These are phyloP conservation scores for Rhegmatorhina hoffmannsi DNA, from an alignment of 2,113 vertebrate species.

Conservation along the genomic window DNA sequence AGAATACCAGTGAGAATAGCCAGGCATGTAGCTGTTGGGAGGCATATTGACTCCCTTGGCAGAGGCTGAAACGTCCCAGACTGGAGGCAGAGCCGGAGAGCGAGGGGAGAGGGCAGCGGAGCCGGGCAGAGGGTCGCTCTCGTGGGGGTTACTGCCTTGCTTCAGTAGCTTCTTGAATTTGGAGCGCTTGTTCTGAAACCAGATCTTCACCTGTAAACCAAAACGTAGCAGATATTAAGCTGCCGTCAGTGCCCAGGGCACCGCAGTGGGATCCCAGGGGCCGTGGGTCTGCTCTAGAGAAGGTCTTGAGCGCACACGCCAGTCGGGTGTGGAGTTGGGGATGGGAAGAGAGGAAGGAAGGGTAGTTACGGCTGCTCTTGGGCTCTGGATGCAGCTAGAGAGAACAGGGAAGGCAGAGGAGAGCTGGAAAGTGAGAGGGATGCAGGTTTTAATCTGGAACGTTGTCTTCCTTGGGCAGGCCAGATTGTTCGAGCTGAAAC, in stretches of 20 bases:
- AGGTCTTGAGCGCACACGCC: neutral
- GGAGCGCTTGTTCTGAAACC: conserved; percentile 99
- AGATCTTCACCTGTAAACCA: conserved; percentile 93
- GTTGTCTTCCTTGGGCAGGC: neutral
- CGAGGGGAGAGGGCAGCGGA: conserved; percentile 93
- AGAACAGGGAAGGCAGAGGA: neutral
- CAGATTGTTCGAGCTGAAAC: neutral
- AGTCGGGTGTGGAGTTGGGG: neutral
- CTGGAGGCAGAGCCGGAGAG: conserved; percentile 94
- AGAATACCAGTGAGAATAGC: conserved; percentile 99
- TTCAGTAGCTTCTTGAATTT: conserved; percentile 99
- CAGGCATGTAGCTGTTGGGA: conserved; percentile 98
- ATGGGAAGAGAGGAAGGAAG: neutral
- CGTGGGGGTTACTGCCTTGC: conserved; percentile 93
- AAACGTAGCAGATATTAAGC: conserved; percentile 37
- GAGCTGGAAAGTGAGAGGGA: neutral
- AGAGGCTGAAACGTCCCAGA: conserved; percentile 97
- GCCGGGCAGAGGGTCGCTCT: conserved; percentile 90
- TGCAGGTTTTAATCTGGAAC: neutral
- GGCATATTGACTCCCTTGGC: conserved; percentile 98
- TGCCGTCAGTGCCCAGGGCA: neutral
- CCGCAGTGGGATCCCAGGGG: neutral
- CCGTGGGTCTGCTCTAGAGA: neutral
- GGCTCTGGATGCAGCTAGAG: neutral
- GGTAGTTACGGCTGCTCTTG: neutral